Conservation (phyloP, 2,797 vertebrate species). For the Pseudotriccus pelzelni region DNA sequence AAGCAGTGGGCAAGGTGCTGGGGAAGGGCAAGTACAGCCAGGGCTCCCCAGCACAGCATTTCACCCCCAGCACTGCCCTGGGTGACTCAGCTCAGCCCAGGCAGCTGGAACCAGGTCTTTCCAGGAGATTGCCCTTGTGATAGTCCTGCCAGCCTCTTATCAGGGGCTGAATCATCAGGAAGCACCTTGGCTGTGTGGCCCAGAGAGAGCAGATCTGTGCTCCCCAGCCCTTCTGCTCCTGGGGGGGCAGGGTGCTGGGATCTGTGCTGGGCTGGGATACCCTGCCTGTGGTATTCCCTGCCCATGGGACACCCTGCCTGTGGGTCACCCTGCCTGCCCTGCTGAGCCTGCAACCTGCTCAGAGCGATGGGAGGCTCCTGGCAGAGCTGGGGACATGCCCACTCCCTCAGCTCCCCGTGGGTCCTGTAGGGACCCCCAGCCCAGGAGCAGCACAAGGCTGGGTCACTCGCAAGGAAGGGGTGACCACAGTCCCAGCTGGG, state of each 20-base stretch:
- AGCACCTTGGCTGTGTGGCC: rapidly evolving
- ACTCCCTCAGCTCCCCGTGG: rapidly evolving
- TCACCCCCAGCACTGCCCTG: background rate
- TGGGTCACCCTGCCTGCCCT: background rate
- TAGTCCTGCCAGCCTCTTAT: background rate
- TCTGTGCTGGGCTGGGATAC: background rate
- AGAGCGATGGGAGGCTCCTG: rapidly evolving
- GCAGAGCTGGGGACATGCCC: background rate
- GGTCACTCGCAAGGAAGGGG: background rate
- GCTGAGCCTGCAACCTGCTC: rapidly evolving
- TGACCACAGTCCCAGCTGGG: background rate
- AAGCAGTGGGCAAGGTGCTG: background rate
- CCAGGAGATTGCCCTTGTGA: rapidly evolving
- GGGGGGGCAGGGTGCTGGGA: background rate
- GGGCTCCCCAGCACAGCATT: background rate
- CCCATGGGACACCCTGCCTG: background rate
- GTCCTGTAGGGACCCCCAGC: background rate
- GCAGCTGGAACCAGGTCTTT: background rate
- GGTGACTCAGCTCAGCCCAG: background rate
- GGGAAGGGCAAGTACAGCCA: background rate
- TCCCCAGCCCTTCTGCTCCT: background rate
- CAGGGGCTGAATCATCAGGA: background rate
- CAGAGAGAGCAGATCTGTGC: rapidly evolving
- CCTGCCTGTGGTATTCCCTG: background rate
- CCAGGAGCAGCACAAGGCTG: background rate